Percentiles rank a stretch among this genome's conserved stretches.
Conservation (phyloP, 1,140 invertebrate species). For the Caenorhabditis brenneri region DNA sequence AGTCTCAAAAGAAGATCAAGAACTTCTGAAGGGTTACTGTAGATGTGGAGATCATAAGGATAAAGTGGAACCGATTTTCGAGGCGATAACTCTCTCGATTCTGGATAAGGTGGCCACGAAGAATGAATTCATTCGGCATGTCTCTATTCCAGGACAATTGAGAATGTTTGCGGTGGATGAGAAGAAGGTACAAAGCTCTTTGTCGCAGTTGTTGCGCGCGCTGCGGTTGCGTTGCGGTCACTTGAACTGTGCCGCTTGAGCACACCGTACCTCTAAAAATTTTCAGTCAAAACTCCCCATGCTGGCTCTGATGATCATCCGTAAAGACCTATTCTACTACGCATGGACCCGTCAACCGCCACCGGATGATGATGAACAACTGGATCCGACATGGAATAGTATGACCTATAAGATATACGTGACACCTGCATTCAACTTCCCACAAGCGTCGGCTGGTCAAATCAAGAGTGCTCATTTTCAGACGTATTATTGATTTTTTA, state of each 20-base stretch:
- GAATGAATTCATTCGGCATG: no score
- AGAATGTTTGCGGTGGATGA: conserved; percentile 14
- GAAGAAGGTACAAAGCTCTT: neutral
- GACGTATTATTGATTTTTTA: neutral
- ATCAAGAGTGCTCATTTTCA: neutral
- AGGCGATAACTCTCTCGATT: neutral
- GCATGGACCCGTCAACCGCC: neutral
- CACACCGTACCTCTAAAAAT: neutral
- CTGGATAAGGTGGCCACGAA: neutral
- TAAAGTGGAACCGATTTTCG: neutral
- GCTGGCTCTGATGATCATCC: neutral
- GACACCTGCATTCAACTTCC: neutral
- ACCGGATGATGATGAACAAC: neutral
- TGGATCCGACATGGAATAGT: neutral
- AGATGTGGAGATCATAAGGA: conserved; percentile 7
- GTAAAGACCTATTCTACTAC: neutral
- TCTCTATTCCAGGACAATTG: neutral
- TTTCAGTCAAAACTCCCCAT: neutral
- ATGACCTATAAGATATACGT: neutral
- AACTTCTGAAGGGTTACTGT: neutral
- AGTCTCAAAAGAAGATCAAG: conserved; percentile 4
- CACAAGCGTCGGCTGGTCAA: neutral
- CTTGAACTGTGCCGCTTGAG: no score
- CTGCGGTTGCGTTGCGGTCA: no score
- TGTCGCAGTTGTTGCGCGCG: neutral